Percentiles rank a stretch among this genome's conserved stretches.
phyloP scores from a whole-genome alignment of 37 sponge, comb jelly and placozoan species.

The Eunapius fragilis region DNA sequence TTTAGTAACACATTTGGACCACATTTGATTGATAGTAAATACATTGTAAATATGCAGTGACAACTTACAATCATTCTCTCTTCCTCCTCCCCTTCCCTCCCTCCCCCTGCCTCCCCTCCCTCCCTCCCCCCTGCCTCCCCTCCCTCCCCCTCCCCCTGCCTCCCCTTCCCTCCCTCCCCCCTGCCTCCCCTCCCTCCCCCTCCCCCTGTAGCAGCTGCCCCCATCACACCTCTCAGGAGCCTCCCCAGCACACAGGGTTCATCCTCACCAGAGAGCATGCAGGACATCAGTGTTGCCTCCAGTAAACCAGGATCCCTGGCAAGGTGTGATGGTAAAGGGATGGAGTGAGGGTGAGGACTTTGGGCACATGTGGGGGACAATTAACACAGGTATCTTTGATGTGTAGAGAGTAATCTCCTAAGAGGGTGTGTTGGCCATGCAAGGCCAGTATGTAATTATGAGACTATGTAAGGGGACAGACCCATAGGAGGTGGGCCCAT shows the following conservation, averaged over 20 bases:
- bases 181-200: not conserved
- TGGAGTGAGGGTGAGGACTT: too few relatives aligned
- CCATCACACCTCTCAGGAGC: not conserved
- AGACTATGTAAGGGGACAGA: too few relatives aligned
- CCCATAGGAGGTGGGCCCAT: too few relatives aligned
- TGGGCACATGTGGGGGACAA: too few relatives aligned
- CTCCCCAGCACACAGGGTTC: not conserved
- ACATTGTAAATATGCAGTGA: too few relatives aligned
- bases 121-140: constrained; percentile 3
- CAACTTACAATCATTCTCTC: not conserved
- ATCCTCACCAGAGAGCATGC: not conserved
- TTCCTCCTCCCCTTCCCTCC: not conserved
- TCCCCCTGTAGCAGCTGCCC: not conserved
- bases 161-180: not conserved
- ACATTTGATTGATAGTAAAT: too few relatives aligned
- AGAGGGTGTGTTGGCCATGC: too few relatives aligned
- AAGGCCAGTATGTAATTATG: too few relatives aligned
- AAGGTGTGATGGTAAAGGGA: not conserved
- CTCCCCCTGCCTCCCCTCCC: not conserved
- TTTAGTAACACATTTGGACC: too few relatives aligned
- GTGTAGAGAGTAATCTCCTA: too few relatives aligned
- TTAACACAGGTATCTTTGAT: too few relatives aligned
- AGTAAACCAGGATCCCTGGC: constrained; percentile 1
- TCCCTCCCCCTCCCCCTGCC: not conserved
- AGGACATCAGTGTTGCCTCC: not conserved